Conservation (phyloP, 2,888 invertebrate genomes). For the Hydroisotoma schaefferi region DNA sequence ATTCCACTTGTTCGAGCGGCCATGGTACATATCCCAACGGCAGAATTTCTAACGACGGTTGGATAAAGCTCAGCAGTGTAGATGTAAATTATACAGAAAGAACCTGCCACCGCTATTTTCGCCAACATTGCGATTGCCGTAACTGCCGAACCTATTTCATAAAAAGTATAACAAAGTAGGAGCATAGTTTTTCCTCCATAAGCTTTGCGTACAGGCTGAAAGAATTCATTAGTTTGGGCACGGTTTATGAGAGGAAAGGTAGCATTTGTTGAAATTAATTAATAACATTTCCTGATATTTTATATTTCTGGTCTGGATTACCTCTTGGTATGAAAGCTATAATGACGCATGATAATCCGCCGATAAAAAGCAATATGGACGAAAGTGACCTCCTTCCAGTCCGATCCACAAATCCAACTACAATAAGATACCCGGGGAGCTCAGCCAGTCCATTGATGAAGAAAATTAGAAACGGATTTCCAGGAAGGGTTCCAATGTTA, state of each 20-base stretch:
- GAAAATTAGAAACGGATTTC: slow-evolving; percentile 76
- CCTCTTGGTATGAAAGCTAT: slow-evolving; percentile 54
- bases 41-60: slow-evolving; percentile 71
- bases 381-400: slow-evolving; percentile 72
- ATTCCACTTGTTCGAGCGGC: slow-evolving; percentile 62
- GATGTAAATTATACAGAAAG: slow-evolving; percentile 83
- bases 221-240: no score
- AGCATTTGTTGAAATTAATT: no score
- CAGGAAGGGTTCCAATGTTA: slow-evolving; percentile 72
- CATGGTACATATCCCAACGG: slow-evolving; percentile 79
- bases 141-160: slow-evolving; percentile 16
- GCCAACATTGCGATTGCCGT: slow-evolving; percentile 24
- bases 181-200: no score
- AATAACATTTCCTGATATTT: no score
- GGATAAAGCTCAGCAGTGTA: slow-evolving; percentile 84
- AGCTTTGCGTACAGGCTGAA: no score
- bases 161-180: no score
- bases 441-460: slow-evolving; percentile 77
- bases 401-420: slow-evolving; percentile 70
- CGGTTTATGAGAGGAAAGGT: no score
- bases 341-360: slow-evolving; percentile 70
- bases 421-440: slow-evolving; percentile 71
- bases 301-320: slow-evolving; percentile 52
- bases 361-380: slow-evolving; percentile 71
- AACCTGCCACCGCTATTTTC: slow-evolving; percentile 56